Evolutionary conservation across 2,113 vertebrate species (phyloP).

Genomic region (Jaculus jaculus): DNA sequence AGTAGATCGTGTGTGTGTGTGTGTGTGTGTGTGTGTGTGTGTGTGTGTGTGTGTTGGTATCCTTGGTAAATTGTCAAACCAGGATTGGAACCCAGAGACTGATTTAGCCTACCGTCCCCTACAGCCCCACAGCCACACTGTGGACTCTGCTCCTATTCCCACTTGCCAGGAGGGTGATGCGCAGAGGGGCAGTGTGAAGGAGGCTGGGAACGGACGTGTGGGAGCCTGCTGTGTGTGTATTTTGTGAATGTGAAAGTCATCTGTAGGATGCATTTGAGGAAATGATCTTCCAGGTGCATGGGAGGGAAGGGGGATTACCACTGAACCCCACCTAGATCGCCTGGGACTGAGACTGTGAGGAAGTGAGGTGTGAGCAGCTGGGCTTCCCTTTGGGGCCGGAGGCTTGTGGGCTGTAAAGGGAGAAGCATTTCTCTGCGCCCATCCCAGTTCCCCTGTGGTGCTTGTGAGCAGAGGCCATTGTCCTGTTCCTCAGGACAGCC

Average conservation of each 20-base stretch:
- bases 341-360: neutral
- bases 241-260: neutral
- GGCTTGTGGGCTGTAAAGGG: too few species aligned
- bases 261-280: neutral
- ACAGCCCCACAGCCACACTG: neutral
- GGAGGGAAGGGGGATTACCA: neutral
- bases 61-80: neutral
- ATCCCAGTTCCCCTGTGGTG: neutral
- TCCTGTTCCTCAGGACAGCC: neutral
- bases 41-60: too few species aligned
- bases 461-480: neutral
- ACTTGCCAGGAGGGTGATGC: neutral
- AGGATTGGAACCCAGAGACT: neutral
- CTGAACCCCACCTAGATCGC: neutral
- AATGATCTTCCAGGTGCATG: neutral
- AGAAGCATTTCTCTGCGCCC: neutral
- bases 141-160: neutral
- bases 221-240: neutral
- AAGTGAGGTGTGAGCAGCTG: neutral
- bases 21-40: too few species aligned
- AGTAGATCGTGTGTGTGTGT: too few species aligned
- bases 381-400: too few species aligned
- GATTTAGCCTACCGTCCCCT: neutral
- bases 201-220: too few species aligned
- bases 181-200: neutral